Evolutionary conservation across 2,888 invertebrate genomes (phyloP), one percentile per base, ranked within the genome.

Genomic region (Leucoptera coffeella): DNA sequence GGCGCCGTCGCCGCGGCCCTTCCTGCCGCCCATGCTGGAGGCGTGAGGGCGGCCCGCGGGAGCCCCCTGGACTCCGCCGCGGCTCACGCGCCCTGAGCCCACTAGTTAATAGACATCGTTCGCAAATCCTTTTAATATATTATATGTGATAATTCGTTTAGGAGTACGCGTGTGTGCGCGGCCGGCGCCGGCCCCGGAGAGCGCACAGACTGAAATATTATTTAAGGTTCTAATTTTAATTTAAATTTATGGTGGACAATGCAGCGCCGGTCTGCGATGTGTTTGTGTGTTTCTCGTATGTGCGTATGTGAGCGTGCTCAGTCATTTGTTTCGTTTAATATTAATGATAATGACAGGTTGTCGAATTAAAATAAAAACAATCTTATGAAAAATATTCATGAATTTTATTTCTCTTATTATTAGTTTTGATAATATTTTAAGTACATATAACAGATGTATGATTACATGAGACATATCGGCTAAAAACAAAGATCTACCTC

Each of bases 341-440:
- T 67, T 69, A 80, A 77, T 79, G 80, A n/a, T 80, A 78, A 78
- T 78, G 78, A 78, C 79, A 80, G 78, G 78, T 78, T 78, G 80
- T 80, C 78, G 75, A 79, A 79, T 71, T n/a, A n/a, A n/a, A n/a
- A n/a, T n/a, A n/a, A 69, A 61, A 65, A 61, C 53, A 62, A 60
- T 59, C 52, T 62, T 64, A 40, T 34, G 57, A 62, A 65, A 67
- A 65, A 65, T 55, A 53, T 39, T 36, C 38, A 32, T 39, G 46
- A 30, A 41, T 61, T 55, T 61, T 30, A 54, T 54, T 60, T 15
- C 15, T 4, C 14, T 14, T 27, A 23, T 27, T 24, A n/a, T 13
- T 4, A 2, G 23, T 11, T 4, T 11, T 8, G 15, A 15, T n/a
- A 23, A 15, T 15, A 22, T 23, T 14, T 14, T 14, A 14, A 17